phyloP scores from a whole-genome alignment of 2,888 invertebrate genomes.

The Malthinus seriepunctatus region DNA sequence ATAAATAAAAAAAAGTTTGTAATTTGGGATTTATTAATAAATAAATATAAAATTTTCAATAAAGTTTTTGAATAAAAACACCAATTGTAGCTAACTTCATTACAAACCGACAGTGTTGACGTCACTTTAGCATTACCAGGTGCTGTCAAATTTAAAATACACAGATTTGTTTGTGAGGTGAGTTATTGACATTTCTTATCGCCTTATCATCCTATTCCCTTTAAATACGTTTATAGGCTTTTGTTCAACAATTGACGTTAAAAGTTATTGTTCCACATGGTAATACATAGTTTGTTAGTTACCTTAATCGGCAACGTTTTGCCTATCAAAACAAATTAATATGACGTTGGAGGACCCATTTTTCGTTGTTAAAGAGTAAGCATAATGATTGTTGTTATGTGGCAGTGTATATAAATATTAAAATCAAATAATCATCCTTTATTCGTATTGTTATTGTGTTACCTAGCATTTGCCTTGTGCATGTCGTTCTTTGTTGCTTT shows the following conservation, averaged over 20 bases:
- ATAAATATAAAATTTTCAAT: no score
- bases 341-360: slow-evolving; percentile 99
- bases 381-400: slow-evolving; percentile 40
- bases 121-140: no score
- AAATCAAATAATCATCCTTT: background rate
- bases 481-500: slow-evolving; percentile 3
- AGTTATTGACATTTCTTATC: slow-evolving; percentile 32
- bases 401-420: slow-evolving; percentile 2
- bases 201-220: slow-evolving; percentile 24
- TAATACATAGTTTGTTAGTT: slow-evolving; percentile 37
- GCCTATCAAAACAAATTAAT: slow-evolving; percentile 59
- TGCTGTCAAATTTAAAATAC: no score
- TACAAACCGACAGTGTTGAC: no score
- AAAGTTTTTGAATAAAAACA: no score
- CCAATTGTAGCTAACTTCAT: no score
- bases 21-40: no score
- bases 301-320: slow-evolving; percentile 41
- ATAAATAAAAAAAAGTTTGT: no score
- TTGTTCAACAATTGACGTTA: slow-evolving; percentile 23
- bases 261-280: slow-evolving; percentile 41
- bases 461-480: background rate
- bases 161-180: slow-evolving; percentile 15
- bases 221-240: slow-evolving; percentile 20
- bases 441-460: slow-evolving; percentile 11
- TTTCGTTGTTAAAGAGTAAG: slow-evolving; percentile 99